Base-by-base conservation (phyloP, 2,113 vertebrate genomes). In the Arenaria interpres region DNA sequence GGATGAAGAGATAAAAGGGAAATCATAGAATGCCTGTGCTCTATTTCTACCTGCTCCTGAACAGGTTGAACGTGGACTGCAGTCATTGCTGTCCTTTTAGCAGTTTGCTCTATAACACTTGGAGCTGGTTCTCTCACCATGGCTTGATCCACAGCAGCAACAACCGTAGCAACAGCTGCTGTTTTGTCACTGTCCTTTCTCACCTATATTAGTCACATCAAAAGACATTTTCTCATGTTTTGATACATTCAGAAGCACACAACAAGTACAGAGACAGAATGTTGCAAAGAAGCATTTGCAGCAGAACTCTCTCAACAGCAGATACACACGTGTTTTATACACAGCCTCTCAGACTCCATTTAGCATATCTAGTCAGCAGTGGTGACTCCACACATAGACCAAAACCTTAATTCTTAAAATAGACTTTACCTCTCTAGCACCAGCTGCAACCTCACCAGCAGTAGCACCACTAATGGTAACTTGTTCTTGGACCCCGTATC, bases 71-170 rank as follows among this genome's bases (percentile, higher is more conserved):
- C 85, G 32, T 96, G 98, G 84, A 97, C 94, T 60, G 98, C 98
- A 96, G 98, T 96, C 97, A 96, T 96, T 94, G 98, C 98, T 98
- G 98, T 98, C 98, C 97, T 98, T 97, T 97, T 97, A 95, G 98
- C 72, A 83, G 97, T 95, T 97, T 98, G 97, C 95, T 99, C 98
- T 98, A 97, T 97, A 97, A 96, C 94, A 74, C 97, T 92, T 97
- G 97, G 96, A 84, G 91, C 96, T 96, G 98, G 98, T 95, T 98
- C 98, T 97, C 98, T 98, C 98, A 98, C 97, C 97, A 99, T 98
- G 97, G 99, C 99, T 98, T 99, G 97, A 95, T 99, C 99, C 98
- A 99, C 99, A 77, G 99, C 99, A 95, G 99, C 98, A 96, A 99
- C 98, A 75, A 99, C 98, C 0, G 98, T 99, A 63, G 98, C 99